A percentile compares a stretch with the other conserved stretches of the same genome.
phyloP scores from a whole-genome alignment of 2,888 invertebrate genomes.

The Metacarcinus magister region DNA sequence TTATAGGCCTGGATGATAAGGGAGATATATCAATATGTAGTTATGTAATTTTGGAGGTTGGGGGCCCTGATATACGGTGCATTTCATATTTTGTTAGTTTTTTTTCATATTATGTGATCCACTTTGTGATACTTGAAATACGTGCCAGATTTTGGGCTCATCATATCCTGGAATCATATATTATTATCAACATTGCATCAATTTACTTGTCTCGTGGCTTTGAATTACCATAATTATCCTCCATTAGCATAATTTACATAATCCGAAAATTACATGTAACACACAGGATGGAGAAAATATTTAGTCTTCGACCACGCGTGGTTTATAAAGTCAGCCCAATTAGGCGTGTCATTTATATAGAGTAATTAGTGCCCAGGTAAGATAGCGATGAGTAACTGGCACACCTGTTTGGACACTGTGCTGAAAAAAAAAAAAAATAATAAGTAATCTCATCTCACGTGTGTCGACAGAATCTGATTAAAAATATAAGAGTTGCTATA shows the following conservation, averaged over 20 bases:
- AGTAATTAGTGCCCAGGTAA: conserved; percentile 5
- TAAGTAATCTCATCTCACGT: neutral
- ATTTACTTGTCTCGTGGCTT: conserved; percentile 4
- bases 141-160: neutral
- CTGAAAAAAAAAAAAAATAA: neutral
- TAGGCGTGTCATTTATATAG: conserved; percentile 45
- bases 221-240: neutral
- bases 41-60: neutral
- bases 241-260: conserved; percentile 18
- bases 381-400: neutral
- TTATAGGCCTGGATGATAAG: neutral
- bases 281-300: conserved; percentile 6
- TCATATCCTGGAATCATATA: neutral
- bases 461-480: neutral
- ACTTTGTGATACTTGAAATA: neutral
- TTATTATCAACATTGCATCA: conserved; percentile 30
- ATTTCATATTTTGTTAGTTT: neutral
- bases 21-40: neutral
- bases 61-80: neutral
- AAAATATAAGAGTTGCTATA: neutral
- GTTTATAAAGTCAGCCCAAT: conserved; percentile 16
- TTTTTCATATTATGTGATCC: neutral
- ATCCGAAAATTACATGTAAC: conserved; percentile 36
- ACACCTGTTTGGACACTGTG: neutral
- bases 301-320: neutral